Base-by-base conservation (phyloP, 2,113 vertebrate species). In the Chrysemys picta region DNA sequence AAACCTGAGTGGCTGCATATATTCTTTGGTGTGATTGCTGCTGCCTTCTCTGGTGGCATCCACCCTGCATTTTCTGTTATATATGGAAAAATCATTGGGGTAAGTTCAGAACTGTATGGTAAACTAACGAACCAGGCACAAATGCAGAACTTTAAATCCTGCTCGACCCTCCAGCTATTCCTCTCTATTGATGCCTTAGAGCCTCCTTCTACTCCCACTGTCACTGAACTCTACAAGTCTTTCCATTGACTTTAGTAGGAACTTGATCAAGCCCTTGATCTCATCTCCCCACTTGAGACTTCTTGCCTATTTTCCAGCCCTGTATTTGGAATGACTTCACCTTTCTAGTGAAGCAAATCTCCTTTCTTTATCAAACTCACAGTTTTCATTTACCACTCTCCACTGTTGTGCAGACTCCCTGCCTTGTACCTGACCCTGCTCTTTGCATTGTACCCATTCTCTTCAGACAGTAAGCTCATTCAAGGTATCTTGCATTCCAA, bases 61-160 rank as follows among this genome's bases (percentile, higher is more conserved):
- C 97, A 96, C 85, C 98, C 98, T 91, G 93, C 97, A 57, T 97
- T 98, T 2, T 97, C 97, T 91, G 97, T 98, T 87, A 25, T 98
- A 95, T 98, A 98, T 96, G 96, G 94, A 83, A 98, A 98, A 98
- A 97, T 98, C 38, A 98, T 98, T 92, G 98, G 98, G 49, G 98
- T 98, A 96, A 97, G 97, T 87, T 82, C 19, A 59, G 42, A 11
- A 27, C 42, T 59, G 50, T 6, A 72, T 16, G 27, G n/a, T 35
- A 42, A 75, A 75, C 21, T n/a, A 72, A 21, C 19, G n/a, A 72
- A 72, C 35, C 31, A 80, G 45, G 25, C 25, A 50, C 25, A 50
- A 49, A 52, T 80, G 10, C 47, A 80, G 31, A 80, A 50, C 31
- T 50, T 50, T 47, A 8, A 57, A 2, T 88, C 69, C 29, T 84